Percentiles rank a stretch among this genome's conserved stretches.
phyloP scores from a whole-genome alignment of 2,888 invertebrate species.

The Hydriomena furcata region DNA sequence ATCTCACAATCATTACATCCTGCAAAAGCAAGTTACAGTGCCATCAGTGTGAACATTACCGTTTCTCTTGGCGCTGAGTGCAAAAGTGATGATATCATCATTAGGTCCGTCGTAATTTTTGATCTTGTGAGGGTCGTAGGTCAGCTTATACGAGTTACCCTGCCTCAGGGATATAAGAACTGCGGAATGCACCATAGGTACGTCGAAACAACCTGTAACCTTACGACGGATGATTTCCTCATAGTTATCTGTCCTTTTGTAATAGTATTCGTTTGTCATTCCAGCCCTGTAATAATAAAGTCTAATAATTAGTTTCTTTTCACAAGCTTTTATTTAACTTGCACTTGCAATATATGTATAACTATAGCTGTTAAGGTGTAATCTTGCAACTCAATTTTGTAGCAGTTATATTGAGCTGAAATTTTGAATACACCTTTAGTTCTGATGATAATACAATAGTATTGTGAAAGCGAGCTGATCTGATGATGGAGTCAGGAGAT shows the following conservation, averaged over 20 bases:
- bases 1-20: too few relatives aligned
- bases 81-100: slow-evolving; percentile 97
- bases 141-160: slow-evolving; percentile 84
- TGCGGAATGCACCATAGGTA: slow-evolving; percentile 96
- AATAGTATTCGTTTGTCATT: slow-evolving; percentile 93
- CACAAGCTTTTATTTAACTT: too few relatives aligned
- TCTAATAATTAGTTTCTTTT: too few relatives aligned
- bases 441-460: too few relatives aligned
- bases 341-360: too few relatives aligned
- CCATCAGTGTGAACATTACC: slow-evolving; percentile 59
- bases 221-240: slow-evolving; percentile 89
- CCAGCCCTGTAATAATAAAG: slow-evolving; percentile 81
- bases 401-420: too few relatives aligned
- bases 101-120: slow-evolving; percentile 88
- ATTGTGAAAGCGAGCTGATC: too few relatives aligned
- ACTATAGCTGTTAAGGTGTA: too few relatives aligned
- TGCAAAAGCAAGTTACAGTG: too few relatives aligned
- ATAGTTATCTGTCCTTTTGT: slow-evolving; percentile 92
- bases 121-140: slow-evolving; percentile 87
- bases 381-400: too few relatives aligned
- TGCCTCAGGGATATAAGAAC: slow-evolving; percentile 90
- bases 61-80: slow-evolving; percentile 89
- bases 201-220: slow-evolving; percentile 89
- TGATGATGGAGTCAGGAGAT: too few relatives aligned
- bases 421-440: too few relatives aligned